Percentiles rank a stretch among this genome's conserved stretches.
phyloP scores from a whole-genome alignment of 2,888 invertebrate genomes.

The Nomada flava region DNA sequence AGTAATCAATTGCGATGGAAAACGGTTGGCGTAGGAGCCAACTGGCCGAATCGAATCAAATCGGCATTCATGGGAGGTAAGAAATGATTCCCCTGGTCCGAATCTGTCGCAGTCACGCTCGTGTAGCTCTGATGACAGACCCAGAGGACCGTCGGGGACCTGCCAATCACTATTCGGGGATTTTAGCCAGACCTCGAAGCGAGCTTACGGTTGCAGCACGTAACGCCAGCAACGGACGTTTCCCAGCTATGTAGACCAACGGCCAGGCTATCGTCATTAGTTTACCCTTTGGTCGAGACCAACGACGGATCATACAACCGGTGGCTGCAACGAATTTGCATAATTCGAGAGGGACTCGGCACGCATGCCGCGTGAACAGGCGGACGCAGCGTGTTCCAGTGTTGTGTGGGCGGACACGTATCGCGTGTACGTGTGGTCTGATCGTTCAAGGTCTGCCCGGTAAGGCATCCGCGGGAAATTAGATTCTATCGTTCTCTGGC shows the following conservation, averaged over 20 bases:
- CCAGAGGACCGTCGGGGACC: slow-evolving; percentile 71
- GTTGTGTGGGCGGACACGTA: slow-evolving; percentile 28
- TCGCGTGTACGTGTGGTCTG: slow-evolving; percentile 28
- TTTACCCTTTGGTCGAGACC: slow-evolving; percentile 51
- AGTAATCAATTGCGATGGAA: slow-evolving; percentile 53
- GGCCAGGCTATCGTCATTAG: slow-evolving; percentile 56
- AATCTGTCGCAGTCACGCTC: slow-evolving; percentile 77
- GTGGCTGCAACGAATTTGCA: slow-evolving; percentile 66
- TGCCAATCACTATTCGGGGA: slow-evolving; percentile 76
- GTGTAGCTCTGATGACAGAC: slow-evolving; percentile 75
- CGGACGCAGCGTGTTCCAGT: slow-evolving; percentile 22
- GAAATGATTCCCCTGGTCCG: slow-evolving; percentile 59
- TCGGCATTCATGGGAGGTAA: slow-evolving; percentile 72
- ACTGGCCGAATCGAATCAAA: slow-evolving; percentile 62
- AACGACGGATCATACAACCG: slow-evolving; percentile 48
- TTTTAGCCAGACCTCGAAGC: slow-evolving; percentile 60
- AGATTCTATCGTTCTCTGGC: slow-evolving; percentile 55
- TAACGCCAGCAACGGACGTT: slow-evolving; percentile 34
- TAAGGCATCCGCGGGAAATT: slow-evolving; percentile 50
- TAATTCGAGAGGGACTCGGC: slow-evolving; percentile 60
- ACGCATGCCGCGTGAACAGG: slow-evolving; percentile 50
- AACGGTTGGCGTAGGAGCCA: slow-evolving; percentile 49
- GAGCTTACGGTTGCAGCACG: slow-evolving; percentile 45
- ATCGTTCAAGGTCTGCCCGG: slow-evolving; percentile 49
- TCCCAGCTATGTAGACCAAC: slow-evolving; percentile 42